A percentile compares a stretch with the other conserved stretches of the same genome.
phyloP scores from a whole-genome alignment of 2,113 vertebrate genomes.

The human region DNA sequence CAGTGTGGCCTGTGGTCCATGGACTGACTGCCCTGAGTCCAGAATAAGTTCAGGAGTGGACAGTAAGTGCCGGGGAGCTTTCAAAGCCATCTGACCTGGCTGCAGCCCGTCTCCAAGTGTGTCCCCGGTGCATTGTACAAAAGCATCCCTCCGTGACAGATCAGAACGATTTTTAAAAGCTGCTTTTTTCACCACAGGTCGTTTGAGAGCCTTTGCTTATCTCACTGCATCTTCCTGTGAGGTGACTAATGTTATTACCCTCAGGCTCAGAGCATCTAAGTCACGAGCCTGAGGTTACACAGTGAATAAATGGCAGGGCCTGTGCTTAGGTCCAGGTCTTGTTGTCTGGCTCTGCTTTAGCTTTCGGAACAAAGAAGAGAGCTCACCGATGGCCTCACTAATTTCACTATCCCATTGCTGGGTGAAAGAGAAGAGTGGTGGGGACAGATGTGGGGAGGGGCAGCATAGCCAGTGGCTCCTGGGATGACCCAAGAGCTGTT shows the following conservation, averaged over 20 bases:
- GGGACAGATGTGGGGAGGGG: neutral
- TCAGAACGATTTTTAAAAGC: neutral
- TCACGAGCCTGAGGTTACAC: neutral
- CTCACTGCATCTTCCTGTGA: neutral
- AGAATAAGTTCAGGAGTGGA: neutral
- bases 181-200: neutral
- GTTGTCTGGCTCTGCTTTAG: neutral
- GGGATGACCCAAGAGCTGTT: neutral
- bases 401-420: neutral
- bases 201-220: neutral
- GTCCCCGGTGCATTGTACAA: neutral
- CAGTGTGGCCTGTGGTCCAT: neutral
- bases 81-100: neutral
- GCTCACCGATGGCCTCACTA: neutral
- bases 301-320: neutral
- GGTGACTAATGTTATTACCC: neutral
- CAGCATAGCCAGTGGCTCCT: rapidly evolving
- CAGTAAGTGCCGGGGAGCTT: rapidly evolving
- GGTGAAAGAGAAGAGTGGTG: neutral
- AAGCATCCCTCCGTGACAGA: neutral
- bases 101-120: rapidly evolving
- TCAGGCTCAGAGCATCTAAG: neutral
- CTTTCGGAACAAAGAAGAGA: neutral
- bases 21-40: no score
- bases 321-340: neutral